phyloP scores from a whole-genome alignment of 2,113 vertebrate species.

The Silurus glanis region DNA sequence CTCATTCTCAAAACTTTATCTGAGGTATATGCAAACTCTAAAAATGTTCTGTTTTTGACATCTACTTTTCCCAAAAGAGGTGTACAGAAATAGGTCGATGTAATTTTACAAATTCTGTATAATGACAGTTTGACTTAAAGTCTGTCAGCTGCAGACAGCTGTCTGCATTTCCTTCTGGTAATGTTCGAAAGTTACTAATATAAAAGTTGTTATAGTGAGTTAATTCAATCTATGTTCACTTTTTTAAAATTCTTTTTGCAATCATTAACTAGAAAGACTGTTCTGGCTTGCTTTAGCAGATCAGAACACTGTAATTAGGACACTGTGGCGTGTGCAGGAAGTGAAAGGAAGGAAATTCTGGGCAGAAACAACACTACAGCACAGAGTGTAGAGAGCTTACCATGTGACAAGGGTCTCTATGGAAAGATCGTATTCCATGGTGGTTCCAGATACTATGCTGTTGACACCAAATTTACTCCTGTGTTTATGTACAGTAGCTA shows the following conservation, averaged over 20 bases:
- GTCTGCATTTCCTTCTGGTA: not conserved
- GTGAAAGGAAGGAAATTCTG: constrained; percentile 44
- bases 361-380: constrained; percentile 34
- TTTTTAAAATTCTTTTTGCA: constrained; percentile 7
- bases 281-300: constrained; percentile 29
- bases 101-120: not conserved
- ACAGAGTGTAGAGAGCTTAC: constrained; percentile 5
- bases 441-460: constrained; percentile 1
- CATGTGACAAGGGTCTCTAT: constrained; percentile 27
- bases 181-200: not conserved
- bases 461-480: not conserved
- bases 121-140: not conserved
- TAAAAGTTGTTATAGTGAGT: constrained; percentile 17
- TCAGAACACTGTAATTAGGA: constrained; percentile 38
- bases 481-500: constrained; percentile 22
- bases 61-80: constrained; percentile 22
- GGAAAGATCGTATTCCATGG: constrained; percentile 19
- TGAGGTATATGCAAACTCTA: not conserved
- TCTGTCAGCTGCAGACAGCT: not conserved
- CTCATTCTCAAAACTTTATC: constrained; percentile 14
- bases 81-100: constrained; percentile 21
- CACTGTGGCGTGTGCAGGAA: constrained; percentile 43
- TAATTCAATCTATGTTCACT: constrained; percentile 23
- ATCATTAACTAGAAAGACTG: not conserved
- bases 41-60: constrained; percentile 18